Evolutionary conservation across 2,888 invertebrate genomes (phyloP), one percentile per base, ranked within the genome.

Genomic region (Drosophila quinaria): DNA sequence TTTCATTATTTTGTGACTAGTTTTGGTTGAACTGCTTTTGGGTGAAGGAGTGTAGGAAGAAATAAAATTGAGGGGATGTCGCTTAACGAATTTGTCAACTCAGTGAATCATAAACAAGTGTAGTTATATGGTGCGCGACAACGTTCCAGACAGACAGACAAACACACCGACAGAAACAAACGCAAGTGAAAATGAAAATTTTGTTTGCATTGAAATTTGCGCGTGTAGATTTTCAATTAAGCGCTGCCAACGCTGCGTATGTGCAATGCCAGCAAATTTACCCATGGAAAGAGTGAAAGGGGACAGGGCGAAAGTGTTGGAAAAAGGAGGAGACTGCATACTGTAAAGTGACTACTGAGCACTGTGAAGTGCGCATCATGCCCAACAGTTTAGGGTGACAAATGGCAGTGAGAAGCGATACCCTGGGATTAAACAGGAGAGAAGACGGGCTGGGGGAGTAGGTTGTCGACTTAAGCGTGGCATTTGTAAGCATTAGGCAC

Each of bases 51-150:
- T 10, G 31, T 13, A 10, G 15, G 17, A 3, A 4, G 31, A 15
- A 9, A 0, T 44, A 44, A 15, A 5, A 29, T 15, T 47, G 31
- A 39, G 25, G 47, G 52, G 51, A 37, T 50, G 31, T 15, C 55
- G 61, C 64, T 50, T 74, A 64, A 70, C 80, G 55, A 85, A 85
- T 85, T 86, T 85, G 84, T 83, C 83, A 86, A 80, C 78, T 81
- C 84, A 85, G 83, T 85, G 81, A 86, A 80, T 86, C 83, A 81
- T 78, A 74, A 80, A 79, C 69, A 79, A 77, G 79, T 70, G 56
- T 51, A 79, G 83, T 68, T 78, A 79, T 70, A 74, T 77, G 79
- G 60, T 74, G 79, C 79, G 72, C 70, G 70, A 74, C 67, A 71
- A 71, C 29, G 47, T 49, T 29, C 46, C 74, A 74, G 74, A 75